Conservation (phyloP, 1,140 invertebrate species). For the Trichonephila clavipes region DNA sequence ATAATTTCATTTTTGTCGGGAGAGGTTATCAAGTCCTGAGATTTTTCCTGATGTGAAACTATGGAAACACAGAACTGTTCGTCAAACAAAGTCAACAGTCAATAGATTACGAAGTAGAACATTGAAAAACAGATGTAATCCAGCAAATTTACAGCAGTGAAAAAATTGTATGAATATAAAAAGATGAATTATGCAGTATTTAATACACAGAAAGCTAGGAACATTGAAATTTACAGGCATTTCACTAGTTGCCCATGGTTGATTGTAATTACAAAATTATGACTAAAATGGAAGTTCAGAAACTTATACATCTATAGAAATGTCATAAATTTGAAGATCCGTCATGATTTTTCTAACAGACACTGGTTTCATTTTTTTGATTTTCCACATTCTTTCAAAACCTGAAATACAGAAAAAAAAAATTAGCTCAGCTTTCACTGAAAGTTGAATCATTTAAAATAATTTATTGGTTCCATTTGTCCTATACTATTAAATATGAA, state of each 20-base stretch:
- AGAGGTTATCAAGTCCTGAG: not conserved
- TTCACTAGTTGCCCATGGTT: slow-evolving; percentile 2
- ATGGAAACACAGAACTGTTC: not conserved
- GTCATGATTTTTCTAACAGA: slow-evolving; percentile 26
- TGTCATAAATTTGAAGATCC: slow-evolving; percentile 7
- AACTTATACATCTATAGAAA: slow-evolving; percentile 28
- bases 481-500: no score
- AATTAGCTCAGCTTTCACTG: not conserved
- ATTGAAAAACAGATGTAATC: slow-evolving; percentile 4
- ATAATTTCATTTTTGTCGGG: not conserved
- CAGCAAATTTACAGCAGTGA: slow-evolving; percentile 34
- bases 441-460: no score
- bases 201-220: slow-evolving; percentile 29
- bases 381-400: slow-evolving; percentile 52
- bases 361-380: slow-evolving; percentile 37
- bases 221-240: slow-evolving; percentile 34
- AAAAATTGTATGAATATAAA: slow-evolving; percentile 31
- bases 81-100: not conserved
- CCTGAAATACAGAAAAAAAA: slow-evolving; percentile 14
- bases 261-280: slow-evolving; percentile 30
- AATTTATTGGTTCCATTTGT: no score
- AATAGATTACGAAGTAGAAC: not conserved
- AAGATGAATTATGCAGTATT: slow-evolving; percentile 28
- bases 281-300: slow-evolving; percentile 20
- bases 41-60: not conserved